phyloP scores from a whole-genome alignment of 2,113 vertebrate species.

The Mastomys natalensis region DNA sequence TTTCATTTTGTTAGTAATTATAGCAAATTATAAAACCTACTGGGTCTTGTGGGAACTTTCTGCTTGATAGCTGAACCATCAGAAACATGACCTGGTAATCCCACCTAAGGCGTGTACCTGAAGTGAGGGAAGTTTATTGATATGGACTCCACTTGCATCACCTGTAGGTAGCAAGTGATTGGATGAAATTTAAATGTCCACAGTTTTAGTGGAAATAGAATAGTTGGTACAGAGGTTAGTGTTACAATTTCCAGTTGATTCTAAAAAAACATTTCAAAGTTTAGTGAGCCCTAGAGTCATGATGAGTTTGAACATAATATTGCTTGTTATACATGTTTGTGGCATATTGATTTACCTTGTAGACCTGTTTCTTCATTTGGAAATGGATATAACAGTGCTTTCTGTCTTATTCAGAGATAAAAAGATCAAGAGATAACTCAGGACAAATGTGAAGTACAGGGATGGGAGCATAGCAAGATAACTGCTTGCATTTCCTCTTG shows the following conservation, averaged over 20 bases:
- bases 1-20: not conserved
- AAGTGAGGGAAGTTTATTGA: not conserved
- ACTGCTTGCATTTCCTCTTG: not conserved
- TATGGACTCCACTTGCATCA: not conserved
- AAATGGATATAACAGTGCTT: not conserved
- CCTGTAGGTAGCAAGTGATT: not conserved
- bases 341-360: not conserved
- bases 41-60: not conserved
- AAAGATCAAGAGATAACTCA: not conserved
- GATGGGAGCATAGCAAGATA: not conserved
- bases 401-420: not conserved
- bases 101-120: not conserved
- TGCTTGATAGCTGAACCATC: not conserved
- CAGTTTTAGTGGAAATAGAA: not conserved
- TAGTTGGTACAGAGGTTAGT: not conserved
- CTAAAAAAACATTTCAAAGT: slow-evolving; percentile 11
- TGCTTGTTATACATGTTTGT: not conserved
- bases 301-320: not conserved
- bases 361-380: not conserved
- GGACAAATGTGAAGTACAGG: not conserved
- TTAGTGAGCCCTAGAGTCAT: not conserved
- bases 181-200: not conserved
- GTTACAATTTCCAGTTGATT: slow-evolving; percentile 27
- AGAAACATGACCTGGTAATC: not conserved
- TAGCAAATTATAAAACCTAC: not conserved